Base-by-base conservation (phyloP, 2,888 invertebrate genomes). In the Cantharis rustica region DNA sequence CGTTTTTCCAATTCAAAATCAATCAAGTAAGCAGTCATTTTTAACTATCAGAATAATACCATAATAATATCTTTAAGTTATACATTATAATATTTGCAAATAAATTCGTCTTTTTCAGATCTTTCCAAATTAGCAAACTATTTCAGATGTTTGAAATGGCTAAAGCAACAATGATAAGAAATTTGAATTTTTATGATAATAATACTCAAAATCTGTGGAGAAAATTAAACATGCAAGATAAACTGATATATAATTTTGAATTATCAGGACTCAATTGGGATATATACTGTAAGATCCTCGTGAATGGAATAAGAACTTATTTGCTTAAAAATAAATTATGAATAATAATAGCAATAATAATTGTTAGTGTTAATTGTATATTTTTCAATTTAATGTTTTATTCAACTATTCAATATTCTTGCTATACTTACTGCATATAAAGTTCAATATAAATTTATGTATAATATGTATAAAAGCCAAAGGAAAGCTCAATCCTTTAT, bases 181-280 rank as follows among this genome's bases (percentile, higher is more conserved):
- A 13, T 11, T 63, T 0, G 16, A 91, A 91, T 16, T 77, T 91
- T 9, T 80, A 90, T 2, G 88, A 86, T 0, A 84, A 95, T 85
- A 94, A 73, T n/a, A 73, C 79, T 16, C 75, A 89, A 10, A 84
- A 83, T 0, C 88, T 95, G 83, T 90, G 92, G 89, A 84, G 85
- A 0, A 89, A 90, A 0, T 83, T 95, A 47, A 88, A 90, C 0
- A 86, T 86, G 0, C 87, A 88, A 5, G 95, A 94, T 83, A 88
- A 89, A 72, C 88, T 90, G 13, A 87, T 92, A 2, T 96, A 95
- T 84, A 91, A 92, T 13, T 95, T 95, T 86, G 93, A 92, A 84
- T 90, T 95, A 79, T 90, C 88, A 0, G 90, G 92, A 61, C 89
- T 96, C 83, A 90, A 93, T 31, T 96, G 96, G 96, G 92, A 93